These are phyloP conservation scores for Lycia hirtaria DNA, from an alignment of 2,888 invertebrate genomes.

Conservation along the genomic window DNA sequence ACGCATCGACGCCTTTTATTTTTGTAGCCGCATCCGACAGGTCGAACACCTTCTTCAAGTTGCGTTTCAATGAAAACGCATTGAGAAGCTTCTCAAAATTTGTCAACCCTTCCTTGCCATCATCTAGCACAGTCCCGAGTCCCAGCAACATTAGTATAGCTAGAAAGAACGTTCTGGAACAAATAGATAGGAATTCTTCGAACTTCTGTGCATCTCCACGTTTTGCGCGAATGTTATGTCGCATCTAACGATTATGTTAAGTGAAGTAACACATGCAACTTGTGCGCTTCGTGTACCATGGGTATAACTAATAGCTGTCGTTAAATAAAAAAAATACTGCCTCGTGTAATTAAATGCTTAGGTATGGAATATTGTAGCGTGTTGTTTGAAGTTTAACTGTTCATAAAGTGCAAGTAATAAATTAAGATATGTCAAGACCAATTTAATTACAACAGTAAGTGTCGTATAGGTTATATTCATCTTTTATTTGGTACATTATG, in stretches of 20 bases:
- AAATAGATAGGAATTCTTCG: slow-evolving; percentile 6
- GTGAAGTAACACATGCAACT: slow-evolving; percentile 39
- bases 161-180: slow-evolving; percentile 78
- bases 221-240: neutral
- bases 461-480: too few relatives aligned
- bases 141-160: slow-evolving; percentile 68
- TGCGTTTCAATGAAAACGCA: slow-evolving; percentile 81
- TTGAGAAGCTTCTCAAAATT: slow-evolving; percentile 80
- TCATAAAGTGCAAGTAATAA: neutral
- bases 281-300: slow-evolving; percentile 26
- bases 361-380: slow-evolving; percentile 25
- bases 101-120: slow-evolving; percentile 72
- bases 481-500: too few relatives aligned
- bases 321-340: slow-evolving; percentile 41
- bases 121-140: slow-evolving; percentile 75
- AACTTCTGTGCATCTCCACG: neutral
- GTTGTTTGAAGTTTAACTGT: neutral
- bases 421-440: too few relatives aligned
- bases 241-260: slow-evolving; percentile 16
- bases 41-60: slow-evolving; percentile 74
- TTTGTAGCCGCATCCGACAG: slow-evolving; percentile 68
- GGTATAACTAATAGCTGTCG: slow-evolving; percentile 44
- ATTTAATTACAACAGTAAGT: too few relatives aligned
- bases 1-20: slow-evolving; percentile 82
- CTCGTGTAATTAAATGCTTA: slow-evolving; percentile 28